These are phyloP conservation scores for Meloidogyne exigua DNA, from an alignment of 1,140 invertebrate species.

Conservation along the genomic window DNA sequence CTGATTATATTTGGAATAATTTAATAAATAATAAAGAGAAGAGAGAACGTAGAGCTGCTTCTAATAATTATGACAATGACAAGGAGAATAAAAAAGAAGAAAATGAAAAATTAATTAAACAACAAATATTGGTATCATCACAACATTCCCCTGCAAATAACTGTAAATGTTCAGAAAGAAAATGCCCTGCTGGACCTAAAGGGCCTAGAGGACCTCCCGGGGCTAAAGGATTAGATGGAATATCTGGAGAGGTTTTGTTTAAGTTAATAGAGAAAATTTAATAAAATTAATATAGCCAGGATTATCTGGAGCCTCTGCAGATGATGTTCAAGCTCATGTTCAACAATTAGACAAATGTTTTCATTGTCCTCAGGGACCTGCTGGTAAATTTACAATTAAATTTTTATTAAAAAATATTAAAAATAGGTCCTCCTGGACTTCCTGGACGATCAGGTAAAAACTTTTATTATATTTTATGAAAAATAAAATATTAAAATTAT, in stretches of 20 bases:
- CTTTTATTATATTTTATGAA: not conserved
- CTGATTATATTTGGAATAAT: conserved; percentile 30
- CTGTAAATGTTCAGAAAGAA: conserved; percentile 48
- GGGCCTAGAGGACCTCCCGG: conserved; percentile 47
- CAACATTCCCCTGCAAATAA: conserved; percentile 16
- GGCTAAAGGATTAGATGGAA: conserved; percentile 31
- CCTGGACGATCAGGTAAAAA: conserved; percentile 36
- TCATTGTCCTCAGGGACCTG: conserved; percentile 50
- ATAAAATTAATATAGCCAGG: conserved; percentile 30
- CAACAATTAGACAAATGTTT: conserved; percentile 50
- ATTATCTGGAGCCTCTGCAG: conserved; percentile 44
- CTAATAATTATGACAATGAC: not conserved
- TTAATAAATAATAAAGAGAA: conserved; percentile 21
- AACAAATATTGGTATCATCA: not conserved
- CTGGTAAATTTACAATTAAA: not conserved
- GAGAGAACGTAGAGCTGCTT: not conserved
- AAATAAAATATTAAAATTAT: not conserved
- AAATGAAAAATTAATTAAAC: not conserved
- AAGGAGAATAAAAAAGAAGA: not conserved
- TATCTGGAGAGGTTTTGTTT: conserved; percentile 37
- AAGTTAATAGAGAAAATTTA: not conserved
- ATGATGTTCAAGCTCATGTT: conserved; percentile 40
- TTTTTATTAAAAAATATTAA: conserved; percentile 6
- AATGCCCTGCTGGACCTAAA: conserved; percentile 48
- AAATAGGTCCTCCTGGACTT: conserved; percentile 34